These are phyloP conservation scores for Bufotes viridis DNA, from an alignment of 2,797 vertebrate genomes.

Conservation along the genomic window DNA sequence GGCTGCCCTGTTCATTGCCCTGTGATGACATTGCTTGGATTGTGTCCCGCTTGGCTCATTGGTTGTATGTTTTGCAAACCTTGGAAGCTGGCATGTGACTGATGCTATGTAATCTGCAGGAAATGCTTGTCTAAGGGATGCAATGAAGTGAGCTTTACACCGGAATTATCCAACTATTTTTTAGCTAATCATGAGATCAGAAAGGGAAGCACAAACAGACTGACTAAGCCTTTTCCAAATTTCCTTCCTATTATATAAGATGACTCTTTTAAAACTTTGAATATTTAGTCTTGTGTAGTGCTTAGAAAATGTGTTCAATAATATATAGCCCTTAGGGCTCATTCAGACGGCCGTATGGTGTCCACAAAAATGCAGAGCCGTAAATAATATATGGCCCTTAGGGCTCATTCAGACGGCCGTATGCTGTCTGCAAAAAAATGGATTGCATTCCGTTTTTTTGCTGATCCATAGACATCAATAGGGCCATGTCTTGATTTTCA, in stretches of 20 bases:
- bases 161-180: conserved; percentile 60
- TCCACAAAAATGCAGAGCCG: too few species aligned
- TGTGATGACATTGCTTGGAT: conserved; percentile 43
- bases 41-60: conserved; percentile 35
- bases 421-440: too few species aligned
- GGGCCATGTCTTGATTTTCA: too few species aligned
- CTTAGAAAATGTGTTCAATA: not conserved
- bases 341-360: too few species aligned
- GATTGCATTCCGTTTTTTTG: too few species aligned
- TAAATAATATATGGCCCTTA: too few species aligned
- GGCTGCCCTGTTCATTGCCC: conserved; percentile 55
- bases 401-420: too few species aligned
- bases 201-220: conserved; percentile 54
- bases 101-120: conserved; percentile 58
- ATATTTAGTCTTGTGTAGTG: not conserved
- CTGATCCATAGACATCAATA: too few species aligned
- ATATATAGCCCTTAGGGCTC: not conserved
- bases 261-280: not conserved
- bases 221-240: conserved; percentile 38
- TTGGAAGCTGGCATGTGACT: conserved; percentile 49
- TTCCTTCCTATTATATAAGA: conserved; percentile 5
- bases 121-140: conserved; percentile 60
- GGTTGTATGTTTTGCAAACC: conserved; percentile 48
- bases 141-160: conserved; percentile 53
- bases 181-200: conserved; percentile 57